Evolutionary conservation across 2,113 vertebrate genomes (phyloP).

Genomic region (Isichthys henryi): DNA sequence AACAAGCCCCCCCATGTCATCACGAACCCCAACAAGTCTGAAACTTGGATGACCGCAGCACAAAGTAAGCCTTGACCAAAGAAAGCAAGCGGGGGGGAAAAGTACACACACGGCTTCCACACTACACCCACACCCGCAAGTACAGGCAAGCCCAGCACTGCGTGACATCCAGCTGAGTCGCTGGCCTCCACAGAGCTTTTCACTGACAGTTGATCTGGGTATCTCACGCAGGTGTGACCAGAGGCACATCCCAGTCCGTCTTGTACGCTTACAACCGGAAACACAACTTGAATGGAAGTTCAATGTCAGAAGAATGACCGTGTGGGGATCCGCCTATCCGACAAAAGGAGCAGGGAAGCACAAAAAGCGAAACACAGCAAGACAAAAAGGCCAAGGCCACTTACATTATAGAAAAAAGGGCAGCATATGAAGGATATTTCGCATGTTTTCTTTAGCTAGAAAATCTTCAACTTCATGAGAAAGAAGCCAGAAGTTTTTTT

Average conservation of each 20-base stretch:
- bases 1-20: not conserved
- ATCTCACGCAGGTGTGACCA: not conserved
- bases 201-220: not conserved
- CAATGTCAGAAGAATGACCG: not conserved
- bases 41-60: not conserved
- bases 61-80: not conserved
- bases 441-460: not conserved
- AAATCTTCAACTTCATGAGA: not conserved
- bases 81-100: not conserved
- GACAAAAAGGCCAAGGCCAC: not conserved
- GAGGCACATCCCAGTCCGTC: not conserved
- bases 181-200: not conserved
- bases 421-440: not conserved
- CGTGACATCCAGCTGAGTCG: not conserved
- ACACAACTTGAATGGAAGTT: not conserved
- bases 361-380: not conserved
- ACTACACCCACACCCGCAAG: slow-evolving; percentile 18
- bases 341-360: not conserved
- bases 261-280: not conserved
- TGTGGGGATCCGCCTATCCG: not conserved
- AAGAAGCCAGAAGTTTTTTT: not conserved
- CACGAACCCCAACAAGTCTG: not conserved
- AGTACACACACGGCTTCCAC: not conserved
- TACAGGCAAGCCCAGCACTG: slow-evolving; percentile 13
- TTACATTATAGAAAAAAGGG: not conserved